Conservation (phyloP, 1,140 invertebrate species). For the Pseudachorutes palmiensis region DNA sequence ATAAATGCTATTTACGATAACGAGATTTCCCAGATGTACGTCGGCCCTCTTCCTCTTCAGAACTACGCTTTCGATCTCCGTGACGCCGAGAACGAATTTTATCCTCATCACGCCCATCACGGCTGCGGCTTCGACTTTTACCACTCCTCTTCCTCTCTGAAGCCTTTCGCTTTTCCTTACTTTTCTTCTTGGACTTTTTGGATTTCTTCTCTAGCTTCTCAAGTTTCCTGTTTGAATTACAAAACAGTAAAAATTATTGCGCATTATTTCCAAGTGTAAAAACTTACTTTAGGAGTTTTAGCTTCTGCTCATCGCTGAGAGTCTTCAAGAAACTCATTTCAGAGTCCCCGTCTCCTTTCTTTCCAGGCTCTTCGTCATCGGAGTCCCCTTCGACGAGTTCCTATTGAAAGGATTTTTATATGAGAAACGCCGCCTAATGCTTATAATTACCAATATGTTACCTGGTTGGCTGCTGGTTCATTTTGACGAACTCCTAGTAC, state of each 20-base stretch:
- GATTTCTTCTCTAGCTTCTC: slow-evolving; percentile 61
- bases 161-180: slow-evolving; percentile 9
- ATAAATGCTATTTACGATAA: too few relatives aligned
- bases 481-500: slow-evolving; percentile 55
- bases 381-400: slow-evolving; percentile 42
- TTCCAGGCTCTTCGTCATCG: slow-evolving; percentile 55
- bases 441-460: slow-evolving; percentile 14
- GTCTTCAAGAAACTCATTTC: slow-evolving; percentile 73
- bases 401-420: slow-evolving; percentile 28
- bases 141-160: slow-evolving; percentile 11
- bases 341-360: slow-evolving; percentile 36
- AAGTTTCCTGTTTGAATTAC: slow-evolving; percentile 52
- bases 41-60: too few relatives aligned
- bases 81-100: background rate
- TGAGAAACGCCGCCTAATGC: slow-evolving; percentile 4
- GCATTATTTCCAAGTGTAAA: background rate
- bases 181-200: slow-evolving; percentile 38
- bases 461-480: slow-evolving; percentile 44
- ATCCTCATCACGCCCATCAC: background rate
- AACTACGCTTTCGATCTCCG: slow-evolving; percentile 7
- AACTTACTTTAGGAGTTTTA: slow-evolving; percentile 73
- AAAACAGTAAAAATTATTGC: background rate
- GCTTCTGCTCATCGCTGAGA: slow-evolving; percentile 77
- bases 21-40: too few relatives aligned
- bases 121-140: slow-evolving; percentile 7